Base-by-base conservation (phyloP, 2,888 invertebrate species). In the Hirtodrosophila alboralis region DNA sequence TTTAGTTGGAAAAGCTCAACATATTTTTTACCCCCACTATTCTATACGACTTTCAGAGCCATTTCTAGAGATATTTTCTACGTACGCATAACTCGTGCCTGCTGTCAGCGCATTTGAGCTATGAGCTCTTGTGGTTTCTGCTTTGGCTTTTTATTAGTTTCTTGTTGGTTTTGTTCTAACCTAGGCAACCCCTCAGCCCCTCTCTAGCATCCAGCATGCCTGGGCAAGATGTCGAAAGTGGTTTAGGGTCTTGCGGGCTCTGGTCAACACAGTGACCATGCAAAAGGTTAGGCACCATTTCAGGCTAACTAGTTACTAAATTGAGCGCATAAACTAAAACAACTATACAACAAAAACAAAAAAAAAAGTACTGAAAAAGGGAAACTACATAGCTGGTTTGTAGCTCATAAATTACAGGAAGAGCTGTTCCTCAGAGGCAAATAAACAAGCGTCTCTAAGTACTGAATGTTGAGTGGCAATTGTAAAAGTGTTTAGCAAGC, bases 1-100 rank as follows among this genome's bases (percentile, higher is more conserved):
- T 84, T 84, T 83, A 81, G 81, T 76, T 84, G 81, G 78, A 84
- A 83, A 80, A 84, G 78, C 83, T 83, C 74, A 79, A 76, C 79
- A 80, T 80, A 83, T 77, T 78, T 75, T 65, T 59, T 60, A 49
- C 52, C 40, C 45, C 33, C 14, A 4, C 34, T 14, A 3, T 10
- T 7, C 8, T 8, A 14, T 23, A 9, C 21, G 10, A 9, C 16
- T 26, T 21, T 33, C 26, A 13, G 38, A 37, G 14, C 34, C 41
- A 30, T 51, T 26, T n/a, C 28, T 31, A 30, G 18, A 63, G 49
- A 63, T 57, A 64, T 62, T 64, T n/a, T n/a, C n/a, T 64, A 63
- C 56, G 74, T 70, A 77, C 84, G 81, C 81, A 84, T 80, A 81
- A 81, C 81, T 81, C 81, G 81, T 81, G 81, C 81, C 81, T 80